These are phyloP conservation scores for Hermodice carunculata DNA, from an alignment of 2,888 invertebrate species.

Conservation along the genomic window DNA sequence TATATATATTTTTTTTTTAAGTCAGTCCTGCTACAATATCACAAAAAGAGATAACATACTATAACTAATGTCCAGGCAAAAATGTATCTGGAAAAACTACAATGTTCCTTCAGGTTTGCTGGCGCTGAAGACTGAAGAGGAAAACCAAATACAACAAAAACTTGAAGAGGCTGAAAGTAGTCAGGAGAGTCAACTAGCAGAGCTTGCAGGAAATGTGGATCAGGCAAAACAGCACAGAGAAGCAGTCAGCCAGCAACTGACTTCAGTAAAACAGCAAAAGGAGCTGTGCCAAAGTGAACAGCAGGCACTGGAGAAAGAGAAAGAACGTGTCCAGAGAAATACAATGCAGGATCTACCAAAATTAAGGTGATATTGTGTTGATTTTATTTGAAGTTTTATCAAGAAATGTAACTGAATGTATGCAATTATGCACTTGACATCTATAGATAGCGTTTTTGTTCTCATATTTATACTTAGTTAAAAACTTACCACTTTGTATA, in stretches of 20 bases:
- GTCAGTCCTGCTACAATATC: too few species aligned
- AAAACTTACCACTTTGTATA: too few species aligned
- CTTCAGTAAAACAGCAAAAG: background rate
- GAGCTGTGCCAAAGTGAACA: background rate
- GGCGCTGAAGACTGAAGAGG: constrained; percentile 4
- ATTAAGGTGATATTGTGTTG: background rate
- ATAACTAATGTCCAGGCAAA: too few species aligned
- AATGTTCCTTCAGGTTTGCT: too few species aligned
- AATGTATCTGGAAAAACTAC: too few species aligned
- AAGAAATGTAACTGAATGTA: too few species aligned
- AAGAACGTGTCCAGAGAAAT: background rate
- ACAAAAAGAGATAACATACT: too few species aligned
- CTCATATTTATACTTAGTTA: too few species aligned
- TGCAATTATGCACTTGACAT: too few species aligned
- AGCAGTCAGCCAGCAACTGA: background rate
- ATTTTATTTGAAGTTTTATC: background rate
- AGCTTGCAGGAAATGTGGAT: background rate
- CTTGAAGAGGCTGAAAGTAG: background rate
- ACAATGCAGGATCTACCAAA: background rate
- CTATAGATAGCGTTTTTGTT: too few species aligned
- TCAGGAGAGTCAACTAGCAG: background rate
- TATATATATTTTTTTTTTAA: too few species aligned
- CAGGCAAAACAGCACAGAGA: background rate
- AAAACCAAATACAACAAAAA: background rate
- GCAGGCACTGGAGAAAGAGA: background rate